Conservation (phyloP, 2,113 vertebrate species). For the Aplodontia rufa region DNA sequence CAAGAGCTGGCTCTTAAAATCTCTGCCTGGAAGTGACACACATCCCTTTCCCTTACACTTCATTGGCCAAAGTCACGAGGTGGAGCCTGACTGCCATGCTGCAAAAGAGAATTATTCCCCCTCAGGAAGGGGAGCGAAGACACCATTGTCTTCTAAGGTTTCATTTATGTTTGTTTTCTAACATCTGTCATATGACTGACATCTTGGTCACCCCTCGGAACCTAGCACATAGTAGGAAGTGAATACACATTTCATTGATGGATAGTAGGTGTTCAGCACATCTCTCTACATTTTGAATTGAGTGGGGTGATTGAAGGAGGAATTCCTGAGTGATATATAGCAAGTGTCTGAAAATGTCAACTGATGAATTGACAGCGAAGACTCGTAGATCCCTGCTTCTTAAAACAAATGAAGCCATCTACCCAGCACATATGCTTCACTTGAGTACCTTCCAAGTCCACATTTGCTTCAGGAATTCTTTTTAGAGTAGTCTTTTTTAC, state of each 20-base stretch:
- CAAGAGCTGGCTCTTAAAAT: not conserved
- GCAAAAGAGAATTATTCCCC: not conserved
- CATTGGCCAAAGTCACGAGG: not conserved
- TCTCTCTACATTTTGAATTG: constrained; percentile 45
- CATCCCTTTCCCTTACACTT: not conserved
- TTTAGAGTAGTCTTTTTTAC: not conserved
- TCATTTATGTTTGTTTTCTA: not conserved
- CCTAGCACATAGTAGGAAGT: constrained; percentile 53
- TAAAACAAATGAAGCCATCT: constrained; percentile 61
- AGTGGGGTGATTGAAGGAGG: constrained; percentile 40
- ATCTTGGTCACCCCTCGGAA: not conserved
- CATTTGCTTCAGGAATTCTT: not conserved
- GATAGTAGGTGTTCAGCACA: constrained; percentile 29
- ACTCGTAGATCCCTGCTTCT: constrained; percentile 31
- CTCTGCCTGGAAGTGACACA: not conserved
- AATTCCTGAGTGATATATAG: constrained; percentile 28
- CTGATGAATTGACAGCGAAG: constrained; percentile 50
- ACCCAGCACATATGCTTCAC: not conserved
- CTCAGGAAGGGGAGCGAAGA: not conserved
- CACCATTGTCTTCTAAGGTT: not conserved
- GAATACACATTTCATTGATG: constrained; percentile 6
- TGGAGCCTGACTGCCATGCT: not conserved
- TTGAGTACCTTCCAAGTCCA: not conserved
- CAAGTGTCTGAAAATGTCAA: constrained; percentile 55
- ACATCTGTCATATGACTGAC: not conserved